Conservation (phyloP, 2,113 vertebrate species). For the Plestiodon gilberti region DNA sequence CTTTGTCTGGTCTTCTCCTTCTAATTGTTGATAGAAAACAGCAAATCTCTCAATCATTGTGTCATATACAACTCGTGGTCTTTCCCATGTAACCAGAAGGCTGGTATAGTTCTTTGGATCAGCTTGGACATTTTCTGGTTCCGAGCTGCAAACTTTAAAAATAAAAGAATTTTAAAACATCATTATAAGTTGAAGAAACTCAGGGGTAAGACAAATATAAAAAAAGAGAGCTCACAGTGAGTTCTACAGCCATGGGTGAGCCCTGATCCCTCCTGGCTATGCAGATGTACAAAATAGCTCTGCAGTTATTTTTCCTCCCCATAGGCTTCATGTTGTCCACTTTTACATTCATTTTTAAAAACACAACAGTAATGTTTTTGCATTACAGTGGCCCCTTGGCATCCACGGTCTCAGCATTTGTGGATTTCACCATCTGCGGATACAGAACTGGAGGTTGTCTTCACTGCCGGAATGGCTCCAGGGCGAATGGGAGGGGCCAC, state of each 20-base stretch:
- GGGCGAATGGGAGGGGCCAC: too few relatives aligned
- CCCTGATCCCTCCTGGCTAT: neutral
- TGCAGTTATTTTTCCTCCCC: neutral
- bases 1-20: slow-evolving; percentile 77
- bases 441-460: too few relatives aligned
- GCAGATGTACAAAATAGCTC: neutral
- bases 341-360: neutral
- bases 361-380: too few relatives aligned
- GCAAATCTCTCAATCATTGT: slow-evolving; percentile 91
- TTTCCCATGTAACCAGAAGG: slow-evolving; percentile 93
- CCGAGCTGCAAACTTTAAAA: slow-evolving; percentile 92
- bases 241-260: neutral
- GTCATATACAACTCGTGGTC: slow-evolving; percentile 92
- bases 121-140: slow-evolving; percentile 92
- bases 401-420: too few relatives aligned
- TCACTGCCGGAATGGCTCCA: too few relatives aligned
- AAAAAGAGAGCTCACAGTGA: neutral
- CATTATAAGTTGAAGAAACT: neutral
- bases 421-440: too few relatives aligned
- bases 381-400: too few relatives aligned
- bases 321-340: neutral
- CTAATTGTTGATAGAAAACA: slow-evolving; percentile 83
- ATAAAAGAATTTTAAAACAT: neutral
- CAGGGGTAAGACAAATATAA: neutral
- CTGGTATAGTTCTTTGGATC: slow-evolving; percentile 90